These are phyloP conservation scores for Nemopilema nomurai DNA, from an alignment of 30 jellyfish, hydroid and myxozoan species.

Conservation along the genomic window DNA sequence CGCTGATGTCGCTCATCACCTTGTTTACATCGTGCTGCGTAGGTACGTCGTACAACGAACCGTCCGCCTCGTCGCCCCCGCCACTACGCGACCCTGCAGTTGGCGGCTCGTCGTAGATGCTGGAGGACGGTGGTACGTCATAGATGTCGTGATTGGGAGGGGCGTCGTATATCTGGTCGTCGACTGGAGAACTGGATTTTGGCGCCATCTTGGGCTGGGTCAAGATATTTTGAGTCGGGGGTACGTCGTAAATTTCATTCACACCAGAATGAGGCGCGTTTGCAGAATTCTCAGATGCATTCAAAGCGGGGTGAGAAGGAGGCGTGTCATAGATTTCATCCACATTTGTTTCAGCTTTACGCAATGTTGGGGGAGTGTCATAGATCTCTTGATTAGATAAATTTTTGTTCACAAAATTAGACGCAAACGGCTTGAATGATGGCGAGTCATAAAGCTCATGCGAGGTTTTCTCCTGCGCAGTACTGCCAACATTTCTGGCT, in stretches of 20 bases:
- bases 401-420: background rate
- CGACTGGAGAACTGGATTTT: background rate
- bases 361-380: constrained; percentile 63
- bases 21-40: constrained; percentile 67
- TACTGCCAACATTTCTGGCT: background rate
- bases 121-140: constrained; percentile 19
- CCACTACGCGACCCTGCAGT: background rate
- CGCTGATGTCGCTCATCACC: constrained; percentile 63
- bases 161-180: constrained; percentile 11
- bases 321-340: constrained; percentile 23
- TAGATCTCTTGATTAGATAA: constrained; percentile 33
- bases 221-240: constrained; percentile 10
- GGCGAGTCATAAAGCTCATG: constrained; percentile 25
- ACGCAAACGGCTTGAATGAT: background rate
- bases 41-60: constrained; percentile 63
- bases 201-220: background rate
- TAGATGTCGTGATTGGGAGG: constrained; percentile 19
- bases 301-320: constrained; percentile 12
- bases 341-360: constrained; percentile 18
- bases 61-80: background rate
- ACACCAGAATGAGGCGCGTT: background rate
- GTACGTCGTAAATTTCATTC: constrained; percentile 46
- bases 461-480: background rate
- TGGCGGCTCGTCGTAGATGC: constrained; percentile 48
- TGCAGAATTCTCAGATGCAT: background rate